Percentiles rank a stretch among this genome's conserved stretches.
phyloP scores from a whole-genome alignment of 1,140 invertebrate species.

The Bombus confusus region DNA sequence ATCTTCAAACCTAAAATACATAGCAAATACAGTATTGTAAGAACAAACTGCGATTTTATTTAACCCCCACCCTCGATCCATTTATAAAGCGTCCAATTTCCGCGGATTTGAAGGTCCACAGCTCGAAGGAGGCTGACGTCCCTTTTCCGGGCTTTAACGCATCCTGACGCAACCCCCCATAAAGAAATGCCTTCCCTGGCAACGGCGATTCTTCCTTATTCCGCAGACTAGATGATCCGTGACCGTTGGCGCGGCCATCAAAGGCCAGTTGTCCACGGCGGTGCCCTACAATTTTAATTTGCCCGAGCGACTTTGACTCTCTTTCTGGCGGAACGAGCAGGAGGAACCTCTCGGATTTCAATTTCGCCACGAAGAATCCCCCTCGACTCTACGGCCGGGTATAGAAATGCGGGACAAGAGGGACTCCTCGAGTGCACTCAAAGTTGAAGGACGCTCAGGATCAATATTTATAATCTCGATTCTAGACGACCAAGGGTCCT shows the following conservation, averaged over 20 bases:
- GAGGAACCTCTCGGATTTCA: constrained; percentile 78
- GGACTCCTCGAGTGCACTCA: constrained; percentile 76
- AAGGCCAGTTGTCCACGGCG: constrained; percentile 48
- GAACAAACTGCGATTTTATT: not conserved
- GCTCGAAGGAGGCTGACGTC: not conserved
- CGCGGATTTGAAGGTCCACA: not conserved
- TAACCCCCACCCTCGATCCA: no score
- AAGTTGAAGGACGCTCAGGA: constrained; percentile 78
- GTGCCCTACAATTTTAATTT: constrained; percentile 72
- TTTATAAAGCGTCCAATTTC: not conserved
- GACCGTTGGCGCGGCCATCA: constrained; percentile 45
- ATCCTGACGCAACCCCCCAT: not conserved
- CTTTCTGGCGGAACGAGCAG: constrained; percentile 56
- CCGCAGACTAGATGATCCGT: constrained; percentile 44
- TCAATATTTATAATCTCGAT: constrained; percentile 82
- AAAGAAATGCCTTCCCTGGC: constrained; percentile 10
- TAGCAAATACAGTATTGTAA: not conserved
- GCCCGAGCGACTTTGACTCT: constrained; percentile 65
- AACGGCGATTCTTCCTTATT: constrained; percentile 15
- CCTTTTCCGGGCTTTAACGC: constrained; percentile 5
- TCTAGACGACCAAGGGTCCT: constrained; percentile 75
- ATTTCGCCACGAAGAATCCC: constrained; percentile 79
- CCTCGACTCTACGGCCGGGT: constrained; percentile 70
- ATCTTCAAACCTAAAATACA: no score
- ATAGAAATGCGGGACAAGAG: constrained; percentile 79